Base-by-base conservation (phyloP, 2,888 invertebrate genomes). In the Caenorhabditis macrosperma region DNA sequence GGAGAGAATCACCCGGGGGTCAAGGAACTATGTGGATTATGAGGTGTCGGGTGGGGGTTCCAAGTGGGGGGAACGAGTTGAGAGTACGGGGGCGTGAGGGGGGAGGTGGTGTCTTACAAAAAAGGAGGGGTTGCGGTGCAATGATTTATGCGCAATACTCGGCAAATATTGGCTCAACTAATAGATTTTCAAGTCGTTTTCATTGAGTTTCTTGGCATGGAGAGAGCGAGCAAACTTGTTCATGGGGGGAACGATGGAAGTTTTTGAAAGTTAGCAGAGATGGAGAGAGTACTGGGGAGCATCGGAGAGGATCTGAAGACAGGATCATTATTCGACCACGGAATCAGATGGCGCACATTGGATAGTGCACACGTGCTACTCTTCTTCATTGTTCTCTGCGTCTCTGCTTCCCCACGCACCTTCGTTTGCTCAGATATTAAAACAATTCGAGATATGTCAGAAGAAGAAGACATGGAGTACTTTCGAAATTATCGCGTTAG, bases 131-230 rank as follows among this genome's bases (percentile, higher is more conserved):
- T 66, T 28, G 24, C 35, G 46, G 44, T 30, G 26, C 59, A 44
- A 15, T 48, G 74, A 64, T 74, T 57, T 72, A 72, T 63, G 64
- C 59, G 68, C 55, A 54, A 71, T 38, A 48, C 55, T 28, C n/a
- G 33, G 44, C 69, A 77, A 77, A 77, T 77, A 77, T 77, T 77
- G 61, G 77, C 77, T 48, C 77, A 77, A 77, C 77, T 77, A 77
- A 77, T 77, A 77, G 77, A 48, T 61, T 68, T 76, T 59, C 59
- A 59, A 59, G 59, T 59, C 59, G 59, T 44, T 64, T 72, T 57
- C 52, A 52, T 64, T 64, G 64, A 64, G 64, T 60, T 69, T 50
- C 55, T 67, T 67, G 38, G 60, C 44, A 28, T 48, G 48, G 12
- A n/a, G 28, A 4, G 15, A 20, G 22, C 26, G 44, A 63, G 22